Percentiles rank a stretch among this genome's conserved stretches.
Conservation (phyloP, 2,113 vertebrate species). For the Tetrax tetrax region DNA sequence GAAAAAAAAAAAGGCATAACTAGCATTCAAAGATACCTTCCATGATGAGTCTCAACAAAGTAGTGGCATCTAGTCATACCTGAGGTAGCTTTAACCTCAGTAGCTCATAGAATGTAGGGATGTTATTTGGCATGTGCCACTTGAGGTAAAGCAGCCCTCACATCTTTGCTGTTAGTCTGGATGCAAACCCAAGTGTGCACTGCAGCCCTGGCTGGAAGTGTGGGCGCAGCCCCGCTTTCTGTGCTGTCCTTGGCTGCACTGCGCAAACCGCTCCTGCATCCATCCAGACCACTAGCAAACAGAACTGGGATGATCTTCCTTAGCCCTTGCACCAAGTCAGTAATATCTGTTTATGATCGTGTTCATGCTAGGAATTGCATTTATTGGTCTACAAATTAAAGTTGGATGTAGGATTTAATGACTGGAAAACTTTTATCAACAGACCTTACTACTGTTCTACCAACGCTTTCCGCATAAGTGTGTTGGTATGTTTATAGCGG, state of each 20-base stretch:
- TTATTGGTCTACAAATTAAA: background rate
- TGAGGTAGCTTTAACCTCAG: background rate
- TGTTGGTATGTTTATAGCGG: background rate
- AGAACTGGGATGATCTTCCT: background rate
- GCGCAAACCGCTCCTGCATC: background rate
- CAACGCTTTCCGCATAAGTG: background rate
- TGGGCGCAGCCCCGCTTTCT: background rate
- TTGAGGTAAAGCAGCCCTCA: background rate
- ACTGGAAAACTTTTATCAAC: background rate
- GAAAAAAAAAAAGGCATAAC: background rate
- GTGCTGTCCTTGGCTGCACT: background rate
- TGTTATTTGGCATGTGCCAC: rapidly evolving
- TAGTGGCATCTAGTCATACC: background rate
- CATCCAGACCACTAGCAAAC: background rate
- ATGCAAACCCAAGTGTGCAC: rapidly evolving
- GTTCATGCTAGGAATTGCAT: background rate
- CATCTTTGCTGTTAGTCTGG: background rate
- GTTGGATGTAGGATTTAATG: background rate
- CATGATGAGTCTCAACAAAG: background rate
- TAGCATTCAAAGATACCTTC: background rate
- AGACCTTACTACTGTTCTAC: background rate
- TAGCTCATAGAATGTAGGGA: background rate
- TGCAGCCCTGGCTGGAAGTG: background rate
- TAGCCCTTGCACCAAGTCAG: background rate
- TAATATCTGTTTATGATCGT: background rate